Conservation (phyloP, 1,140 invertebrate species). For the Agraylea sexmaculata region DNA sequence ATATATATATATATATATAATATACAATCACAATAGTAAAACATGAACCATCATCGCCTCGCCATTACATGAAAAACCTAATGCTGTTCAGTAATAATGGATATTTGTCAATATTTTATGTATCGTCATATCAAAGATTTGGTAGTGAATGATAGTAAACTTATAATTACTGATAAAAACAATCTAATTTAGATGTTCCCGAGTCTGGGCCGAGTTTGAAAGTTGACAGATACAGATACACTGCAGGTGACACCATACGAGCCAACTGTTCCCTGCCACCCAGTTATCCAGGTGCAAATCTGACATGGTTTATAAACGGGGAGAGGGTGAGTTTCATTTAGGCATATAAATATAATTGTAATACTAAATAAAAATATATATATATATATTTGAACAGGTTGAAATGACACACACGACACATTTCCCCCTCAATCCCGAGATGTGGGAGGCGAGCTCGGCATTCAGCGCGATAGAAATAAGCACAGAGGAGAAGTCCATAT, state of each 20-base stretch:
- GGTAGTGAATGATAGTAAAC: not conserved
- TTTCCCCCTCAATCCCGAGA: conserved; percentile 13
- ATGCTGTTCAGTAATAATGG: too few relatives aligned
- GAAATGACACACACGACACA: conserved; percentile 16
- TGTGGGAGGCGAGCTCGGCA: conserved; percentile 17
- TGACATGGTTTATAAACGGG: conserved; percentile 58
- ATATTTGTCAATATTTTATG: not conserved
- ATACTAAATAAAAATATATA: not conserved
- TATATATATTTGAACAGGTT: conserved; percentile 6
- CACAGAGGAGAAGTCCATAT: conserved; percentile 17
- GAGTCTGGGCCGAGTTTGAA: conserved; percentile 26
- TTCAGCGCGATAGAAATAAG: conserved; percentile 17
- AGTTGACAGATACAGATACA: conserved; percentile 46
- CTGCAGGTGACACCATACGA: conserved; percentile 51
- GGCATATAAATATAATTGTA: not conserved
- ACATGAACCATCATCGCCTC: too few relatives aligned
- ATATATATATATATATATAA: too few relatives aligned
- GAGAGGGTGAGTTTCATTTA: conserved; percentile 48
- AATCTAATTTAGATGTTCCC: conserved; percentile 13
- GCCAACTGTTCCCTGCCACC: conserved; percentile 57
- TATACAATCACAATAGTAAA: too few relatives aligned
- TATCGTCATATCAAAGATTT: not conserved
- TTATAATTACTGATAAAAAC: conserved; percentile 3
- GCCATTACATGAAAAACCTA: too few relatives aligned
- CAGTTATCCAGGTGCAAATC: conserved; percentile 55